A percentile compares a stretch with the other conserved stretches of the same genome.
phyloP scores from a whole-genome alignment of 2,888 invertebrate genomes.

The Protonemura montana region DNA sequence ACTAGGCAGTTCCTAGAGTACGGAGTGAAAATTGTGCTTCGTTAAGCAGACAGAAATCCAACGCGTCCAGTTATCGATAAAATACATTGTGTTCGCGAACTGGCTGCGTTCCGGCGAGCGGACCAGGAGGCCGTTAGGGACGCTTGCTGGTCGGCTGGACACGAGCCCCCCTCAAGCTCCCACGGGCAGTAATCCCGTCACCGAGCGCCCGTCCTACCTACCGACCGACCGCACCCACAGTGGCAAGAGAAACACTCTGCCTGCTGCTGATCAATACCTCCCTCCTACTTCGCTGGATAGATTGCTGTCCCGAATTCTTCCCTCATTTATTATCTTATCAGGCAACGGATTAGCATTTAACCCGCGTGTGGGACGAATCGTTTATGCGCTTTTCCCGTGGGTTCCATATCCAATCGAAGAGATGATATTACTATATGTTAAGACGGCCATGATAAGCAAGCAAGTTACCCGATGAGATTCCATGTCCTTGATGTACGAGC shows the following conservation, averaged over 20 bases:
- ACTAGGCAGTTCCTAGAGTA: no score
- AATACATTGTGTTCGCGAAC: no score
- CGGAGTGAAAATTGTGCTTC: no score
- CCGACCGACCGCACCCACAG: no score
- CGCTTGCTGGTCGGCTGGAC: background rate
- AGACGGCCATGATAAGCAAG: no score
- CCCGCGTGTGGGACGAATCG: background rate
- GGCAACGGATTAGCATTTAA: background rate
- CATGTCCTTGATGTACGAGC: no score
- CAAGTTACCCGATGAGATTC: no score
- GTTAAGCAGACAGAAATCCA: no score
- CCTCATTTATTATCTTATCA: background rate
- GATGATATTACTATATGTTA: no score
- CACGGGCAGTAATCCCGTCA: background rate
- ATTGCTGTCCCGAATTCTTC: background rate
- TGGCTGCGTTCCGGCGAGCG: no score
- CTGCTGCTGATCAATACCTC: background rate
- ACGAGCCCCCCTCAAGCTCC: background rate
- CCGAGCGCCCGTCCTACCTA: background rate
- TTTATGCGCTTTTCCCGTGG: background rate
- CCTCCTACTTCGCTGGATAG: background rate
- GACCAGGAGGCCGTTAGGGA: background rate
- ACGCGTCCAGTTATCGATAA: no score
- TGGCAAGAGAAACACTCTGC: no score
- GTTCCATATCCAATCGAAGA: background rate